A percentile compares a stretch with the other conserved stretches of the same genome.
These are phyloP conservation scores for Sinotaia quadrata DNA, from an alignment of 2,888 invertebrate genomes.

Conservation along the genomic window DNA sequence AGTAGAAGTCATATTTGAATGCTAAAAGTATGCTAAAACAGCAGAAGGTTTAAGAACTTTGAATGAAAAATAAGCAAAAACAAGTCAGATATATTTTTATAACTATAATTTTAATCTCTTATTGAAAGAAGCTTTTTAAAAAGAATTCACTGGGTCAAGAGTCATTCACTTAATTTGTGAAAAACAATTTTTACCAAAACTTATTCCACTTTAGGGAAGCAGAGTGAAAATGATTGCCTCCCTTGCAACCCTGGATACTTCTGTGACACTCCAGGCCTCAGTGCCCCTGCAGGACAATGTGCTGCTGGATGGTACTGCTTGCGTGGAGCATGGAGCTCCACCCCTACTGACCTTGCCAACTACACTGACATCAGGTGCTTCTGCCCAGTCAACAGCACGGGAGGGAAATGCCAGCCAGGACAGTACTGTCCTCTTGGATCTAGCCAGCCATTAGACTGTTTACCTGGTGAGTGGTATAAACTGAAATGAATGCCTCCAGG, in stretches of 20 bases:
- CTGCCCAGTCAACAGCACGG: slow-evolving; percentile 63
- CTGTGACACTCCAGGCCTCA: slow-evolving; percentile 59
- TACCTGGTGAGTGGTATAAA: slow-evolving; percentile 51
- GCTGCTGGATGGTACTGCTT: slow-evolving; percentile 67
- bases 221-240: slow-evolving; percentile 56
- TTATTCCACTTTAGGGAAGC: slow-evolving; percentile 28
- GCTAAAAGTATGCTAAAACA: no score
- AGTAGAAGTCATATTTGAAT: no score
- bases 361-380: slow-evolving; percentile 55
- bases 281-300: slow-evolving; percentile 55
- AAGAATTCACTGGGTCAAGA: no score
- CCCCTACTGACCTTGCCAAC: slow-evolving; percentile 64
- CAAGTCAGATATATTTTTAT: no score
- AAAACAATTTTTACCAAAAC: no score
- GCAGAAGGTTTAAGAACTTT: no score
- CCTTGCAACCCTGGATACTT: slow-evolving; percentile 66
- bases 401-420: slow-evolving; percentile 65
- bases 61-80: no score
- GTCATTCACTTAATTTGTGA: no score
- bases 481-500: no score
- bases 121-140: no score
- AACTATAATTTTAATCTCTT: no score
- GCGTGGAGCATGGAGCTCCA: slow-evolving; percentile 60
- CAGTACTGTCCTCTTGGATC: slow-evolving; percentile 67
- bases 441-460: slow-evolving; percentile 56